Conservation (phyloP, 2,888 invertebrate species). For the Palloptera scutellata region DNA sequence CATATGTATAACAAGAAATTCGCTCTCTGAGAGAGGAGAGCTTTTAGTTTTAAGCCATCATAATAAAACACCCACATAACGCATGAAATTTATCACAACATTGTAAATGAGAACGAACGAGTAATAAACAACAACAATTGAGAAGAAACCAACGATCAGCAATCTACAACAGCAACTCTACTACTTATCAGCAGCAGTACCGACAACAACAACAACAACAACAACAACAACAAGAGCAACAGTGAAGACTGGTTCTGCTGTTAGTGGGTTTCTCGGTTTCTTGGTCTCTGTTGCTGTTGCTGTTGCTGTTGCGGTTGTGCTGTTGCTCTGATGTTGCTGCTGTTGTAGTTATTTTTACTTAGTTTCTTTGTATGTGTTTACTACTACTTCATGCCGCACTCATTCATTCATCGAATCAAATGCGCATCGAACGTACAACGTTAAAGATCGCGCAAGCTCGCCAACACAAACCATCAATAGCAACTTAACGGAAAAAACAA, state of each 20-base stretch:
- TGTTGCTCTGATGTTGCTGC: neutral
- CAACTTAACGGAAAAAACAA: neutral
- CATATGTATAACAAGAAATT: too few species aligned
- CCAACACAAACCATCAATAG: slow-evolving; percentile 20
- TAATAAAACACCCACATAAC: too few species aligned
- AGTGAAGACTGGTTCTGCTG: slow-evolving; percentile 24
- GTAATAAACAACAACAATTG: too few species aligned
- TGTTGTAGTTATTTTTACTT: slow-evolving; percentile 15
- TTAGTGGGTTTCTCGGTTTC: slow-evolving; percentile 60
- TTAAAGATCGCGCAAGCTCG: slow-evolving; percentile 39
- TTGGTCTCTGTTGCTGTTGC: slow-evolving; percentile 46
- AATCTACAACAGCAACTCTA: too few species aligned
- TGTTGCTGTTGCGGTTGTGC: slow-evolving; percentile 19
- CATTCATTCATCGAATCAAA: slow-evolving; percentile 60
- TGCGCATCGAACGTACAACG: slow-evolving; percentile 49
- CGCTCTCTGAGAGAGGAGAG: too few species aligned
- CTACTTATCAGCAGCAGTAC: too few species aligned
- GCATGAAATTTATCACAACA: too few species aligned
- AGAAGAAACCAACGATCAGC: too few species aligned
- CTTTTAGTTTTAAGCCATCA: too few species aligned
- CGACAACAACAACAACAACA: too few species aligned
- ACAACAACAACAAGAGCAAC: too few species aligned
- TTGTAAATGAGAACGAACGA: too few species aligned
- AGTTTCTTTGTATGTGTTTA: slow-evolving; percentile 32
- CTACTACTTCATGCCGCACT: slow-evolving; percentile 47